Percentiles rank a stretch among this genome's conserved stretches.
These are phyloP conservation scores for Corythornis cristatus DNA, from an alignment of 2,113 vertebrate genomes.

Conservation along the genomic window DNA sequence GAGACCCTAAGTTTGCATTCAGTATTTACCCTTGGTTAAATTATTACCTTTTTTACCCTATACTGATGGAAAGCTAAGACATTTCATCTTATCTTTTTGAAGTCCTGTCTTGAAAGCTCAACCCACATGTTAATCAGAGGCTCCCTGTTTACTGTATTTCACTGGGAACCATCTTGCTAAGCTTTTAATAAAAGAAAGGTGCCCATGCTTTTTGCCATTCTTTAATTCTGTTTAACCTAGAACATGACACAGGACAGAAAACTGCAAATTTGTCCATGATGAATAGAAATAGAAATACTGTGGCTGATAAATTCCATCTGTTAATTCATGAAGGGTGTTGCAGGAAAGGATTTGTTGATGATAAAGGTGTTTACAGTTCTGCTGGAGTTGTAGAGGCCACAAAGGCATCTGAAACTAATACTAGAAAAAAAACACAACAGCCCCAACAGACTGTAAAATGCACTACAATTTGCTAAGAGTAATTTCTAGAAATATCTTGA, in stretches of 20 bases:
- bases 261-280: neutral
- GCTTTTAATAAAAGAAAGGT: neutral
- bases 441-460: neutral
- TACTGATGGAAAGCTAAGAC: neutral
- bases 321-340: neutral
- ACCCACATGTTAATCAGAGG: neutral
- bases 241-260: neutral
- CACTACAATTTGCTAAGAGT: neutral
- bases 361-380: neutral
- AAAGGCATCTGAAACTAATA: neutral
- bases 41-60: neutral
- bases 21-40: neutral
- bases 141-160: neutral
- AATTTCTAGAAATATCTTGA: neutral
- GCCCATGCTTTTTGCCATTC: neutral
- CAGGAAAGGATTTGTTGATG: neutral
- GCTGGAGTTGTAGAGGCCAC: neutral
- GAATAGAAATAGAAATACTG: neutral
- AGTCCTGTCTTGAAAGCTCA: neutral
- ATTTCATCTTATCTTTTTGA: neutral
- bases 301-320: neutral
- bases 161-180: neutral
- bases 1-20: neutral
- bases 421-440: neutral
- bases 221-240: neutral